Evolutionary conservation across 2,113 vertebrate species (phyloP).

Genomic region (Elachura formosa): DNA sequence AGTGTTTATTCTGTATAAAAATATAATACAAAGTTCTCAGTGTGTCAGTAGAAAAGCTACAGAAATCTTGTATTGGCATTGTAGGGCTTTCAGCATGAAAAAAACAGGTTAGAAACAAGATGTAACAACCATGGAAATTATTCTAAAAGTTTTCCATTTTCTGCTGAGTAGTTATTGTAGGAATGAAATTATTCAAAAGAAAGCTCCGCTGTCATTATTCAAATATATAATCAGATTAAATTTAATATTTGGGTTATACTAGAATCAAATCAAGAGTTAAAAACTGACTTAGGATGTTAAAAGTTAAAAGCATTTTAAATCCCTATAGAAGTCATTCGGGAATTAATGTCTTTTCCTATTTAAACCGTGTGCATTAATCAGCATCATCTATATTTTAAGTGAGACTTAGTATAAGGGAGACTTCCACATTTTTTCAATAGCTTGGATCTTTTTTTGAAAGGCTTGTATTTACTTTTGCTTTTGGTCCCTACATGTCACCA

Average conservation of each 20-base stretch:
- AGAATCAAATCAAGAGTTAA: neutral
- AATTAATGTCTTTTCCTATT: slow-evolving; percentile 22
- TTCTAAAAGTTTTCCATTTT: neutral
- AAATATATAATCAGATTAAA: neutral
- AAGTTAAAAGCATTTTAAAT: slow-evolving; percentile 50
- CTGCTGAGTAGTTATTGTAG: neutral
- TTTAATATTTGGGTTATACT: neutral
- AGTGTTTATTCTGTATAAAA: neutral
- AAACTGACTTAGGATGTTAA: neutral
- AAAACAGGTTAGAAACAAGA: neutral
- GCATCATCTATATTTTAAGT: slow-evolving; percentile 50
- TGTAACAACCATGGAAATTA: neutral
- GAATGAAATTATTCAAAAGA: neutral
- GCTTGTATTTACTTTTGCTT: neutral
- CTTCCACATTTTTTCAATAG: neutral
- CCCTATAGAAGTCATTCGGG: neutral
- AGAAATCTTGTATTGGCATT: neutral
- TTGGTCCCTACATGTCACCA: neutral
- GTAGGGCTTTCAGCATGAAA: neutral
- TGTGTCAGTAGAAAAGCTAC: neutral
- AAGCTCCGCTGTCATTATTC: neutral
- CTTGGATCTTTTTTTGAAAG: neutral
- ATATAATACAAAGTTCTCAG: neutral
- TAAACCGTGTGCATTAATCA: neutral
- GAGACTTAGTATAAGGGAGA: neutral